These are phyloP conservation scores for Sebastes itinus DNA, from an alignment of 2,797 vertebrate species.

Conservation along the genomic window DNA sequence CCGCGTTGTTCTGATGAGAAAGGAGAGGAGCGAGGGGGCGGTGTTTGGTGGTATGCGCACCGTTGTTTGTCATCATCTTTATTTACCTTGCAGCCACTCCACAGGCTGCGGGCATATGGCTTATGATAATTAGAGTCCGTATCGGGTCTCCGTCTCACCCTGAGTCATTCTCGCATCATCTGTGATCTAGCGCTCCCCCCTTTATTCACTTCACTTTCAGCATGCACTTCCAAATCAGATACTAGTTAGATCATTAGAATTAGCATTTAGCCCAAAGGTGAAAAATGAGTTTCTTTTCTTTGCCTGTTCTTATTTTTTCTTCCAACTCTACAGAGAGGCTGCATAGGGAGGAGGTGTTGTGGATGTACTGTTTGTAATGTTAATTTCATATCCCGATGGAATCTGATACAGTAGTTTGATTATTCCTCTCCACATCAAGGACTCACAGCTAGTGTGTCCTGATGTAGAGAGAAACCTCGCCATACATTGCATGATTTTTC, in stretches of 20 bases:
- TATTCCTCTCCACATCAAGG: conserved; percentile 56
- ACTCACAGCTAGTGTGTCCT: conserved; percentile 34
- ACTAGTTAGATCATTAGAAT: conserved; percentile 64
- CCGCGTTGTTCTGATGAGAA: conserved; percentile 56
- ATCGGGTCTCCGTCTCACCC: conserved; percentile 50
- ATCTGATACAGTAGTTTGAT: conserved; percentile 60
- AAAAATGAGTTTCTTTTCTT: conserved; percentile 26
- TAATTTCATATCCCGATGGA: conserved; percentile 69
- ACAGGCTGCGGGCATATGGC: conserved; percentile 68
- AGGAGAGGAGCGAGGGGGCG: conserved; percentile 53
- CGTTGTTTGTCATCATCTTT: conserved; percentile 71
- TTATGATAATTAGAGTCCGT: conserved; percentile 70
- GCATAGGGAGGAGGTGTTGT: conserved; percentile 45
- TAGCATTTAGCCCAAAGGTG: conserved; percentile 65
- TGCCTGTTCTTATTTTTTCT: conserved; percentile 46
- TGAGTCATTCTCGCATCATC: conserved; percentile 46
- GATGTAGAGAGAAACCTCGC: conserved; percentile 18
- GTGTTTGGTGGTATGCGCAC: conserved; percentile 22
- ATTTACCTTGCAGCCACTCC: conserved; percentile 71
- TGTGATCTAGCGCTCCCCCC: conserved; percentile 25
- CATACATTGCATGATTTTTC: conserved; percentile 5
- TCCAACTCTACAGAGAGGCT: conserved; percentile 43
- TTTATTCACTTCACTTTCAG: conserved; percentile 52
- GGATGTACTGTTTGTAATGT: conserved; percentile 72
- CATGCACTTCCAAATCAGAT: conserved; percentile 55